Evolutionary conservation across 2,797 vertebrate species (phyloP), one percentile per base, ranked within the genome.

Genomic region (Onychomys leucogaster): DNA sequence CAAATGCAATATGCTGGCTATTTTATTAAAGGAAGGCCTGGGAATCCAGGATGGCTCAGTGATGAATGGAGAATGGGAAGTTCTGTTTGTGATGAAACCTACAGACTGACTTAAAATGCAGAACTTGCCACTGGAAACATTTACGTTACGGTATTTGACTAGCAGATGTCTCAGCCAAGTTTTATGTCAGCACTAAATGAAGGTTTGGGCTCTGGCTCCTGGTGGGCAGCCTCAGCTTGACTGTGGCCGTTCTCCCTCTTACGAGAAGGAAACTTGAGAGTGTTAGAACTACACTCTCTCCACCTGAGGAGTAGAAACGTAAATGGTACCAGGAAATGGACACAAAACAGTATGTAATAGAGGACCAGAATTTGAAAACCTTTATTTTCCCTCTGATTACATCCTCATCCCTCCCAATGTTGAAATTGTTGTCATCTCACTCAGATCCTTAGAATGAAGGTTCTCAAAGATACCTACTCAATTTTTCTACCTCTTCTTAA

Each of bases 81-180:
- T 78, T 95, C 59, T 89, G 88, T 92, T 84, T 77, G 10, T 65
- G 91, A 82, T 96, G 80, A 95, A 96, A 75, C n/a, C 78, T 89
- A 94, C 63, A 84, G 92, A 67, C 81, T 80, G 90, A 89, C 67
- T 92, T 90, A 94, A 86, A 93, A 91, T 34, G 55, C n/a, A 69
- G 59, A 92, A 25, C 46, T n/a, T 49, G 84, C 67, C 78, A 25
- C 73, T 90, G 77, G 77, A 34, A 85, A 85, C 65, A 61, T 91
- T 94, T 85, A 86, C 73, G 61, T 96, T 77, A 88, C 14, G 11
- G 52, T 88, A 88, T 96, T 95, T 98, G 94, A 97, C 91, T 87
- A 95, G 91, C 85, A 90, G 88, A 75, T 95, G 88, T 97, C 81
- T 96, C 16, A 0, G 82, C 83, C 65, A 75, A 76, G 81, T 71